Conservation (phyloP, 2,888 invertebrate species). For the Drosophila barbarae region DNA sequence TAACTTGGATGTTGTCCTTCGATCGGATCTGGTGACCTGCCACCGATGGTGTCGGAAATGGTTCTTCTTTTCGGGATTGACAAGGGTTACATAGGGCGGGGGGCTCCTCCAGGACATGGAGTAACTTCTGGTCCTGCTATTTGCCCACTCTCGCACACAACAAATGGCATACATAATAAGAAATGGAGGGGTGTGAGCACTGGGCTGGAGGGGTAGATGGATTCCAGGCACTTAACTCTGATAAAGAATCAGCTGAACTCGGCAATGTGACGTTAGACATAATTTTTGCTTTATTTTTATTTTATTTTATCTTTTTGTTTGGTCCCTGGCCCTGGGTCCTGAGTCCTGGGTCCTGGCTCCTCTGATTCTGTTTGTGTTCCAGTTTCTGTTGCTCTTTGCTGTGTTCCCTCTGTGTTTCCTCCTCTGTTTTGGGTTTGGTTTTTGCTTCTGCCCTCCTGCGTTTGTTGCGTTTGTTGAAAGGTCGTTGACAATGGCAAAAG, state of each 20-base stretch:
- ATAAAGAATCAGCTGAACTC: constrained; percentile 58
- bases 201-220: constrained; percentile 11
- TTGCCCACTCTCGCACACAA: constrained; percentile 15
- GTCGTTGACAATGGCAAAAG: constrained; percentile 45
- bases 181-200: neutral
- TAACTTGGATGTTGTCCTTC: neutral
- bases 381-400: constrained; percentile 31
- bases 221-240: constrained; percentile 57
- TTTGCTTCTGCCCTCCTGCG: constrained; percentile 6
- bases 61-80: constrained; percentile 9
- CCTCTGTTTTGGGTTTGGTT: neutral
- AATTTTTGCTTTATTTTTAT: constrained; percentile 50
- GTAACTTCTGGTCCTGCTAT: constrained; percentile 7
- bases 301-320: constrained; percentile 14
- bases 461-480: constrained; percentile 22
- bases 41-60: constrained; percentile 2
- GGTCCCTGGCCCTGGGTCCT: neutral
- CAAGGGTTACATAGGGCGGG: constrained; percentile 13
- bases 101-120: constrained; percentile 1
- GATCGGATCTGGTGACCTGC: constrained; percentile 9
- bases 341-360: neutral
- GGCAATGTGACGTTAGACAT: constrained; percentile 58
- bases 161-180: constrained; percentile 49
- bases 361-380: constrained; percentile 19
- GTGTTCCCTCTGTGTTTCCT: neutral